phyloP scores from a whole-genome alignment of 2,113 vertebrate species.

The Ailuropoda melanoleuca region DNA sequence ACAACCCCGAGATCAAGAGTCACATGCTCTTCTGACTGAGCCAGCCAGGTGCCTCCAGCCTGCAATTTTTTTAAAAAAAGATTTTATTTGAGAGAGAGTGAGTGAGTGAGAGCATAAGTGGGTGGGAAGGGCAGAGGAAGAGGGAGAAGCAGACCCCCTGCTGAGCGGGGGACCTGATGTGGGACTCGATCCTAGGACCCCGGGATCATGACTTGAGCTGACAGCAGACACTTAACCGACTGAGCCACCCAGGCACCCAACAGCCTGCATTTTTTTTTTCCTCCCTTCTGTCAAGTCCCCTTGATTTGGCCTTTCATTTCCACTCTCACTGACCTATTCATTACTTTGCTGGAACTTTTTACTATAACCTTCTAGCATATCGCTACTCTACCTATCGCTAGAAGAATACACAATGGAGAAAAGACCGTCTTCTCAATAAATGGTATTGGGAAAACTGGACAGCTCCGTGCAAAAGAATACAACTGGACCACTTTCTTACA shows the following conservation, averaged over 20 bases:
- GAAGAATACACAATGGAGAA: background rate
- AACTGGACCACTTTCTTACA: background rate
- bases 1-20: background rate
- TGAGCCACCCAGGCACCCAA: background rate
- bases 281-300: background rate
- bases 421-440: background rate
- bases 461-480: background rate
- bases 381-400: background rate
- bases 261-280: background rate
- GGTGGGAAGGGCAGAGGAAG: no score
- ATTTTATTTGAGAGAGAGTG: no score
- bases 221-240: background rate
- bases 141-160: no score
- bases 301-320: background rate
- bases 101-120: no score
- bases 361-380: background rate
- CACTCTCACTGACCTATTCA: background rate
- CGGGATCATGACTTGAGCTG: no score
- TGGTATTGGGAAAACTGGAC: background rate
- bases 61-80: no score
- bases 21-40: background rate
- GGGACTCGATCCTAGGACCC: no score
- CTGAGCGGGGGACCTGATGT: no score
- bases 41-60: no score
- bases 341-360: background rate